Evolutionary conservation across 92 coral and sea anemone genomes (phyloP).

Genomic region (Chrysogorgia sp.): DNA sequence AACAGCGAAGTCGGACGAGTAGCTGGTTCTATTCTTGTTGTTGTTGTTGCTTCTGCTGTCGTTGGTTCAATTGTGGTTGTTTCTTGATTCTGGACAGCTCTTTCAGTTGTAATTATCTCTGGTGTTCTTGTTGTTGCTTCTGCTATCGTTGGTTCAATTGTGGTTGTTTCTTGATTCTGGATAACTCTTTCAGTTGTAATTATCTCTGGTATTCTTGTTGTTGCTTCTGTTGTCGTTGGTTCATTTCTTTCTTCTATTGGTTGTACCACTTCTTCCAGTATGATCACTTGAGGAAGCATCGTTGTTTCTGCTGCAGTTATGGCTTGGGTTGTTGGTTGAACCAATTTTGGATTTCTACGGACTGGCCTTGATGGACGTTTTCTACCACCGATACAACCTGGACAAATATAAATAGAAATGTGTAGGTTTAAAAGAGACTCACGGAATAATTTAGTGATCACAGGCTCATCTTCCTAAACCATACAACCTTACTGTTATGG

Average conservation of each 20-base stretch:
- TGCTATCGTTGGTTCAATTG: neutral
- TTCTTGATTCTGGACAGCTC: neutral
- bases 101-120: neutral
- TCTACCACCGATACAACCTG: neutral
- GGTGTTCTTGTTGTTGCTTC: neutral
- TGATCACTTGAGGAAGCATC: no score
- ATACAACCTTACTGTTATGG: no score
- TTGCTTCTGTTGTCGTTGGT: neutral
- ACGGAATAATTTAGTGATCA: no score
- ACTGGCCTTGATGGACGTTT: neutral
- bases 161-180: neutral
- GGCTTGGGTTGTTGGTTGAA: neutral
- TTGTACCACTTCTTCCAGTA: no score
- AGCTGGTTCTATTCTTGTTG: neutral
- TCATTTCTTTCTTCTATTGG: neutral
- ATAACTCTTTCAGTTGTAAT: neutral
- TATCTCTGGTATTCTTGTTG: neutral
- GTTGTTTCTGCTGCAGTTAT: neutral
- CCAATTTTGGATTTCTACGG: neutral
- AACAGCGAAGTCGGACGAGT: constrained; percentile 17
- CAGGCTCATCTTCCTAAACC: no score
- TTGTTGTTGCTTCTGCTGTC: neutral
- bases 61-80: neutral
- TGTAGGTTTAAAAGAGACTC: no score
- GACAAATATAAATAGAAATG: no score